Base-by-base conservation (phyloP, 2,797 vertebrate genomes). In the Enteromius mattozi region DNA sequence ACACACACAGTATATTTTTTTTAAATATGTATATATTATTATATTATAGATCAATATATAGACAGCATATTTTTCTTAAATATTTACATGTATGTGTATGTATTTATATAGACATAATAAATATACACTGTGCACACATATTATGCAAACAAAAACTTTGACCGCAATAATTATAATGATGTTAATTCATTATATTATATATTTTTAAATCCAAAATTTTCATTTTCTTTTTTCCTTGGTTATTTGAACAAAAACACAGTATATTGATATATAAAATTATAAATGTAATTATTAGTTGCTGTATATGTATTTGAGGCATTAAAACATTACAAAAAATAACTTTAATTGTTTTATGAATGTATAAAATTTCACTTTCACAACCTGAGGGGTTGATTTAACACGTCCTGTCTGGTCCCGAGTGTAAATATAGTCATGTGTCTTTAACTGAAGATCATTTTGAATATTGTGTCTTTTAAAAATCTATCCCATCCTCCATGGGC, bases 381-480 rank as follows among this genome's bases (percentile, higher is more conserved):
- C 27, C 19, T 82, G 19, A 24, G 5, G 7, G 8, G 27, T 59
- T 63, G 6, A 49, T 76, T 76, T 40, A 51, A 82, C 14, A 51
- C 66, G n/a, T 40, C 71, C 45, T 51, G 21, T 76, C 33, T 12
- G 16, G 14, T 37, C 40, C 33, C 27, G 49, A 65, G 40, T 49
- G 27, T 49, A 66, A 66, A 79, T 30, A 33, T 45, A 65, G 56
- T 33, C 14, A 10, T 27, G 21, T 12, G n/a, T 63, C 49, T 37
- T 59, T 12, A 70, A 24, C 66, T 42, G 0, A 68, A 63, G n/a
- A 40, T 66, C 45, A 76, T 54, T 54, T 37, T 2, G 9, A 37
- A 65, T 65, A 51, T 83, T 40, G 14, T 81, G 10, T 9, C 37
- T 65, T 69, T 69, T 80, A 19, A 14, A 61, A 63, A 35, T 27